phyloP scores from a whole-genome alignment of 2,113 vertebrate species.

The Zosterops hypoxanthus region DNA sequence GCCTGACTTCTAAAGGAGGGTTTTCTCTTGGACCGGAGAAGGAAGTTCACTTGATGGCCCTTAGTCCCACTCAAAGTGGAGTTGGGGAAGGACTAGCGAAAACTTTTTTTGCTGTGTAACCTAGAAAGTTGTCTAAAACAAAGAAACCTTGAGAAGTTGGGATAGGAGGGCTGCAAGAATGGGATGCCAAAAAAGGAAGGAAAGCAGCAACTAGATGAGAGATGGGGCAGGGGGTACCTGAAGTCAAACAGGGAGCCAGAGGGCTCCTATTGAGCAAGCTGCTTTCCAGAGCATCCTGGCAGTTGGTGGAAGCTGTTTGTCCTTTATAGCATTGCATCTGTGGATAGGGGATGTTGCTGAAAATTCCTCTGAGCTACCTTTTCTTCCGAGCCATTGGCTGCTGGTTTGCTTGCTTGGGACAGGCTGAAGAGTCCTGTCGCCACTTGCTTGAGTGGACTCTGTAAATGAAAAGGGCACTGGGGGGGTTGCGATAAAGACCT shows the following conservation, averaged over 20 bases:
- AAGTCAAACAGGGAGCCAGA: not conserved
- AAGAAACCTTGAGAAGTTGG: not conserved
- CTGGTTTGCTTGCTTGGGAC: not conserved
- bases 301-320: not conserved
- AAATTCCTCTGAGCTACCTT: not conserved
- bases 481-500: not conserved
- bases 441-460: not conserved
- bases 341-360: not conserved
- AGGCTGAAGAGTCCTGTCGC: not conserved
- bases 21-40: not conserved
- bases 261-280: not conserved
- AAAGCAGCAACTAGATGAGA: not conserved
- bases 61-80: not conserved
- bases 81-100: rapidly evolving
- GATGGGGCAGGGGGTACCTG: not conserved
- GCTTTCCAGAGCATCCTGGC: not conserved
- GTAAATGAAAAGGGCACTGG: not conserved
- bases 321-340: not conserved
- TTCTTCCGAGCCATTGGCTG: not conserved
- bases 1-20: not conserved
- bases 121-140: not conserved
- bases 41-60: not conserved
- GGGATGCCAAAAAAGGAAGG: not conserved
- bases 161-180: not conserved
- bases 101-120: not conserved